phyloP scores from a whole-genome alignment of 2,888 invertebrate species.

The Thymelicus sylvestris region DNA sequence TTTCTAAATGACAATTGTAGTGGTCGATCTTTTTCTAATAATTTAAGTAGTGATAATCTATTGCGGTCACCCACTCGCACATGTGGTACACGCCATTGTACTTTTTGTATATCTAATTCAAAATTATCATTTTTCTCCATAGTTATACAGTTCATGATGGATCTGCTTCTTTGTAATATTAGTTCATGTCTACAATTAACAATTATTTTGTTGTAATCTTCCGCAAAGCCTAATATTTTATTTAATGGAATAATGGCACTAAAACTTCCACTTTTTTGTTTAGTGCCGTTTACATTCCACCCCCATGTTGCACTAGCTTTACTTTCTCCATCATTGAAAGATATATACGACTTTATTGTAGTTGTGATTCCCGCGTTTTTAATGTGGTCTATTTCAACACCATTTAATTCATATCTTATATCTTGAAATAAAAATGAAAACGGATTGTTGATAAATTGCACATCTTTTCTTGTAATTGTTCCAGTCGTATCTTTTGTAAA shows the following conservation, averaged over 20 bases:
- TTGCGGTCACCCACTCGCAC: slow-evolving; percentile 41
- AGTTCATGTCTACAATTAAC: slow-evolving; percentile 62
- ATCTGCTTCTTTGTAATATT: slow-evolving; percentile 49
- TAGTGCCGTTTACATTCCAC: neutral
- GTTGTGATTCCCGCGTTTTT: slow-evolving; percentile 41
- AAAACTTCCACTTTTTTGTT: slow-evolving; percentile 44
- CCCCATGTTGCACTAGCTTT: neutral
- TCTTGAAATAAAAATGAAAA: slow-evolving; percentile 25
- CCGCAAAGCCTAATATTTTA: slow-evolving; percentile 42
- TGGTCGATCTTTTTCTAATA: slow-evolving; percentile 48
- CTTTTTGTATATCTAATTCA: slow-evolving; percentile 40
- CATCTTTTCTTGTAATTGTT: neutral
- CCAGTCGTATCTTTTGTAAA: neutral
- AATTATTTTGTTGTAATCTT: slow-evolving; percentile 57
- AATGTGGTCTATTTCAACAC: slow-evolving; percentile 40
- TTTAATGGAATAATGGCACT: slow-evolving; percentile 34
- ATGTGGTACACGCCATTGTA: slow-evolving; percentile 34
- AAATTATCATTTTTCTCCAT: slow-evolving; percentile 34
- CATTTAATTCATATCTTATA: slow-evolving; percentile 33
- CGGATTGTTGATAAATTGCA: neutral
- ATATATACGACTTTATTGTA: slow-evolving; percentile 29
- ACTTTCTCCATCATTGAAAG: neutral
- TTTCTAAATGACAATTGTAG: slow-evolving; percentile 47
- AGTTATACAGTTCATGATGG: slow-evolving; percentile 44
- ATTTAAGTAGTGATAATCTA: slow-evolving; percentile 35